A percentile compares a stretch with the other conserved stretches of the same genome.
phyloP scores from a whole-genome alignment of 2,113 vertebrate species.

The Amphilophus citrinellus region DNA sequence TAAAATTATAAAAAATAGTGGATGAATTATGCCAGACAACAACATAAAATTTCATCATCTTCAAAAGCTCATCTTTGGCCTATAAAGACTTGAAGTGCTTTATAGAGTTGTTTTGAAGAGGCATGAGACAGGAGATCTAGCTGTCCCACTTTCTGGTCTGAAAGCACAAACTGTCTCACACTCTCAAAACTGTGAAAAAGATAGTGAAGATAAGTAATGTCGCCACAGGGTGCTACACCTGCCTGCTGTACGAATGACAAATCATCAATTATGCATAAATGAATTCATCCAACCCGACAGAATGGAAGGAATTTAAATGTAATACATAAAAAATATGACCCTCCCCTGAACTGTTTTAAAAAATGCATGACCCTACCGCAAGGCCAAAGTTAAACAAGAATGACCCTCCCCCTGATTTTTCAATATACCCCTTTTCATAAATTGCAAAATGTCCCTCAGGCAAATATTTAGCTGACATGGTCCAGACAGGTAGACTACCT shows the following conservation, averaged over 20 bases:
- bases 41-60: neutral
- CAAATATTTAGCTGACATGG: slow-evolving; percentile 82
- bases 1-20: neutral
- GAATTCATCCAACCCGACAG: slow-evolving; percentile 1
- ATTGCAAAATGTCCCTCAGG: slow-evolving; percentile 68
- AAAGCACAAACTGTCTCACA: slow-evolving; percentile 34
- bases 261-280: neutral
- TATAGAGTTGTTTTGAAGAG: neutral
- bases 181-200: slow-evolving; percentile 27
- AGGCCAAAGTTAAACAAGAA: slow-evolving; percentile 57
- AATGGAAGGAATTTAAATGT: slow-evolving; percentile 9
- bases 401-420: slow-evolving; percentile 58
- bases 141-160: slow-evolving; percentile 29
- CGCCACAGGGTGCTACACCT: neutral
- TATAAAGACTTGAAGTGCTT: neutral
- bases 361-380: slow-evolving; percentile 46
- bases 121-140: neutral
- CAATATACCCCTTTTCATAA: slow-evolving; percentile 70
- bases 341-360: slow-evolving; percentile 58
- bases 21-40: neutral
- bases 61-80: neutral
- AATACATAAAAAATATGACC: slow-evolving; percentile 46
- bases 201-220: neutral
- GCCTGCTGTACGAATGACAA: neutral
- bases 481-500: slow-evolving; percentile 78